phyloP scores from a whole-genome alignment of 2,888 invertebrate species.

The Congeria kusceri region DNA sequence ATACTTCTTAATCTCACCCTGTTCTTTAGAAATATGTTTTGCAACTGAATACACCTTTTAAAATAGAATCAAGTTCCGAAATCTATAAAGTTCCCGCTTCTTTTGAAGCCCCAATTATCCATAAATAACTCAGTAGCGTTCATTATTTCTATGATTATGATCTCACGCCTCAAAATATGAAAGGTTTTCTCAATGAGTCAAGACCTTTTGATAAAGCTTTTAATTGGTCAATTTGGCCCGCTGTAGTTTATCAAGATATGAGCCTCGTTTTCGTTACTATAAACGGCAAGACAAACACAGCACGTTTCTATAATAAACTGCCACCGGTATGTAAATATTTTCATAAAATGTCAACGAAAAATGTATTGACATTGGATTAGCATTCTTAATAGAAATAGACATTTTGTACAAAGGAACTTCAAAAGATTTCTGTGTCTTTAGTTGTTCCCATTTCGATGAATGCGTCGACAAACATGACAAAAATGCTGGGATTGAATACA shows the following conservation, averaged over 20 bases:
- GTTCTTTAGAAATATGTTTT: too few relatives aligned
- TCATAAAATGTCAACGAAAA: conserved; percentile 26
- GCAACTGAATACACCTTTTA: too few relatives aligned
- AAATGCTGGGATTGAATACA: conserved; percentile 23
- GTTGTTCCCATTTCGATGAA: conserved; percentile 13
- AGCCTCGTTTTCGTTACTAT: conserved; percentile 17
- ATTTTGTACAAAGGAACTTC: conserved; percentile 16
- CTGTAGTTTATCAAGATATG: background rate
- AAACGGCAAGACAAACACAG: conserved; percentile 33
- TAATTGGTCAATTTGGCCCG: conserved; percentile 7
- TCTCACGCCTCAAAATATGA: background rate
- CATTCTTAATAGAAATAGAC: conserved; percentile 24
- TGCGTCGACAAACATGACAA: conserved; percentile 15
- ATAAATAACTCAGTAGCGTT: background rate
- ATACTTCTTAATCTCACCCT: too few relatives aligned
- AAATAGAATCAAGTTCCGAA: too few relatives aligned
- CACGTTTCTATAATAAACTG: conserved; percentile 45
- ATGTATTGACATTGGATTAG: conserved; percentile 36
- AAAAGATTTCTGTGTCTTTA: conserved; percentile 12
- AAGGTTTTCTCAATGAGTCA: conserved; percentile 4
- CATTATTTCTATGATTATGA: background rate
- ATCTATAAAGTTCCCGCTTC: too few relatives aligned
- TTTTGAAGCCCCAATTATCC: too few relatives aligned
- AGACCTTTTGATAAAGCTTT: background rate
- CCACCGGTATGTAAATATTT: conserved; percentile 37